Base-by-base conservation (phyloP, 2,888 invertebrate species). In the Andrena praecox region DNA sequence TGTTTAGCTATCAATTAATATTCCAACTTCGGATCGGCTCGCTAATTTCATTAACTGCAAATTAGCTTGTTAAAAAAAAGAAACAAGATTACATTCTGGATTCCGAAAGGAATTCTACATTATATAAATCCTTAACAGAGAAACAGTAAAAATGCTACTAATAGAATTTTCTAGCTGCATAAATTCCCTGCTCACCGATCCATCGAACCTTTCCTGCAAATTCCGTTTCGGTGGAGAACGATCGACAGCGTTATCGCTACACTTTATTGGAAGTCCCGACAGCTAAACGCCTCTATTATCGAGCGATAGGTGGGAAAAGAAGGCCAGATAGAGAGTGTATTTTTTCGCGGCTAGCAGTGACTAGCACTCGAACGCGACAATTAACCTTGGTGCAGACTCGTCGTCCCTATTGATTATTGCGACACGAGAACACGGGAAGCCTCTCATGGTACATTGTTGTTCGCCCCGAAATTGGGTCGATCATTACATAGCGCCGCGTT, bases 371-470 rank as follows among this genome's bases (percentile, higher is more conserved):
- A 48, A 42, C 56, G 10, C 42, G 35, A 69, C 73, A 77, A 83
- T 83, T 81, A 81, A 83, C 83, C 81, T 83, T 81, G 83, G 63
- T 81, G 67, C 67, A 70, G 67, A 42, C 16, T 68, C 12, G 42
- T 20, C 16, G 77, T 66, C 67, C n/a, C 62, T 77, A 77, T 83
- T 59, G 81, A 83, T 83, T 83, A 70, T 77, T 63, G 63, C 33
- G 66, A 66, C 73, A 66, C 27, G 64, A 60, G 75, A 80, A 77
- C 54, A 62, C 54, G 71, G 77, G 66, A 77, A 74, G 73, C 70
- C 73, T 78, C 69, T 81, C 66, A 60, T 60, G 29, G 12, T 16
- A 69, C 72, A 69, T 80, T 77, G 82, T 77, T 76, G 52, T 80
- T 42, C 42, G 59, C 16, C 27, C 33, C 12, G 64, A 69, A 77